Evolutionary conservation across 2,797 vertebrate species (phyloP), one percentile per base, ranked within the genome.

Genomic region (Pseudochirops corinnae): DNA sequence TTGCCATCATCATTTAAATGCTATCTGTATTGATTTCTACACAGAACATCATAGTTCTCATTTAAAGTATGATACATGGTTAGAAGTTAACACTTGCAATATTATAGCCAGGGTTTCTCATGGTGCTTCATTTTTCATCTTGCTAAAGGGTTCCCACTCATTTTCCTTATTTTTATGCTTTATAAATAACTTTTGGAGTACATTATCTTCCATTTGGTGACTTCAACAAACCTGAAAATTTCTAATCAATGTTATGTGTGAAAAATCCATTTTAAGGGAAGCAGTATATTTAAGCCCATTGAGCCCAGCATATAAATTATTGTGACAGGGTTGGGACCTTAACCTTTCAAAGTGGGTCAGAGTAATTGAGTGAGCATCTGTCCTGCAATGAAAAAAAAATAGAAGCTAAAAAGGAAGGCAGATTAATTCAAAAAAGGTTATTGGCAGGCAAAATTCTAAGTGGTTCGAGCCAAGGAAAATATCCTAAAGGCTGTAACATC

Each of bases 271-370:
- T 62, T 92, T 24, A 82, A 55, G 62, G 4, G 91, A 92, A 56
- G 7, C 91, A 4, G 14, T 55, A 21, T 87, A 67, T 93, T 95
- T 92, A 62, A 46, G 28, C 14, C 3, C 90, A 62, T 52, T 92
- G 94, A 46, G 53, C 92, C 91, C 91, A 55, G 6, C 87, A 91
- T 91, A 95, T 74, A 93, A 95, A 82, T 52, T 82, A 82, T 46
- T 3, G 53, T 93, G 46, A 9, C 62, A 92, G 1, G 33, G 18
- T 90, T 46, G 92, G 2, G 92, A 93, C 58, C 0, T 56, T 92
- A 57, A 93, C n/a, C 90, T 93, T 87, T 95, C 91, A 95, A 95
- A 92, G 28, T 87, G 58, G 53, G 74, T 82, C 74, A 82, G 13
- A 87, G 1, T 16, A 56, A 94, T 55, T 62, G 87, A 21, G 82